Evolutionary conservation across 2,797 vertebrate species (phyloP), one percentile per base, ranked within the genome.

Genomic region (Sphenopsis melanotis): DNA sequence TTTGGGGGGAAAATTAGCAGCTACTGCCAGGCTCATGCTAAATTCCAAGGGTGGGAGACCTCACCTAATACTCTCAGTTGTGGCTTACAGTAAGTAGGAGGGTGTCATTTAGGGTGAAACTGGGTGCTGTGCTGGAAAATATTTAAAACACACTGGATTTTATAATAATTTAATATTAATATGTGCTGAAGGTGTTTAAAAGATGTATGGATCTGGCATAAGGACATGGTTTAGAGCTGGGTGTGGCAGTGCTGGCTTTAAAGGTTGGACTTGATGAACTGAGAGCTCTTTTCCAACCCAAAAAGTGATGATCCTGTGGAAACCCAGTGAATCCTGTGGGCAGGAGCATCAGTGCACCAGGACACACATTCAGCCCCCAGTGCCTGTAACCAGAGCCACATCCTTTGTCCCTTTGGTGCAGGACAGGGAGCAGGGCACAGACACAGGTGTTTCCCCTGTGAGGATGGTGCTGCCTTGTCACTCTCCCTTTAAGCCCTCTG

Each of bases 301-400:
- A 59, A 64, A 23, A 19, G 3, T 22, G 41, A 24, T 9, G 55
- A 21, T 50, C 53, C 15, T 61, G 2, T 14, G 36, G 66, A 42
- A 80, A 53, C 29, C 18, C 65, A 29, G 22, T 1, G 39, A 20
- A 19, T 60, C 30, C 57, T 16, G 0, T 0, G 5, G 37, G 42
- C 32, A 34, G 69, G 29, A 80, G 17, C 7, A 4, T 36, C 52
- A 12, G 41, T 1, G 10, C 39, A 3, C 1, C 8, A 22, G 36
- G 50, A 32, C 50, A 24, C 23, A 19, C 4, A 0, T 29, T 63
- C 12, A 49, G 26, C 6, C 32, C 11, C 0, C 1, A 1, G 15
- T 52, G 29, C 52, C 24, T 11, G 15, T 22, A 11, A 10, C 21
- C 37, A 39, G 23, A 2, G 18, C 27, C 12, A 1, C 19, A 11